Evolutionary conservation across 2,888 invertebrate genomes (phyloP).

Genomic region (Tipula vernalis): DNA sequence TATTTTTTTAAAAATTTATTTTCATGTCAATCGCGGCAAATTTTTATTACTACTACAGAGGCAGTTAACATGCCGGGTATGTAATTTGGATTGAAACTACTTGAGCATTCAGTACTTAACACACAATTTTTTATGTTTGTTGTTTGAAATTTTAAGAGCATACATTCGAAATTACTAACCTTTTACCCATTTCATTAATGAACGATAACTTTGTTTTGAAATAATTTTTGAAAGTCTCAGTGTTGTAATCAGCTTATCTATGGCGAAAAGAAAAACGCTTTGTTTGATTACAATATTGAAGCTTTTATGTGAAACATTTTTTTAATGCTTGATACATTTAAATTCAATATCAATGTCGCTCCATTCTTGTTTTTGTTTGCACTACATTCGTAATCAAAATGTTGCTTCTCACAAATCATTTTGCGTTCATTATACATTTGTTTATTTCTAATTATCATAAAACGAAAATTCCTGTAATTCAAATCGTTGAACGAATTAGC

Average conservation of each 20-base stretch:
- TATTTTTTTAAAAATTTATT: slow-evolving; percentile 31
- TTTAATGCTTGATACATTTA: not conserved
- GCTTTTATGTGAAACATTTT: not conserved
- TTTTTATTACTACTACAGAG: slow-evolving; percentile 36
- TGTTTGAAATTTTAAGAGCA: not conserved
- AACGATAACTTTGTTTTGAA: not conserved
- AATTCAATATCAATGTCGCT: not conserved
- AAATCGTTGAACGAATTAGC: too few relatives aligned
- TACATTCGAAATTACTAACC: not conserved
- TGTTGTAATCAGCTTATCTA: not conserved
- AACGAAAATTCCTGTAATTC: too few relatives aligned
- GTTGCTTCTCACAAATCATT: not conserved
- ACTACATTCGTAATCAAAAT: not conserved
- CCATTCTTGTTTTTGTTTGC: not conserved
- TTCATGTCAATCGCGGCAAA: slow-evolving; percentile 33
- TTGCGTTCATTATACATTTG: not conserved
- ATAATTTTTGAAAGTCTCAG: not conserved
- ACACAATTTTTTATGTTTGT: not conserved
- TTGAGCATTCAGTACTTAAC: not conserved
- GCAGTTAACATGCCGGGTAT: slow-evolving; percentile 42
- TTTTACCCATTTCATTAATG: not conserved
- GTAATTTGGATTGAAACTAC: slow-evolving; percentile 22
- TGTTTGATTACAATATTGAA: not conserved
- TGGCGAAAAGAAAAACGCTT: not conserved
- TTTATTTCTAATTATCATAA: not conserved